Evolutionary conservation across 2,797 vertebrate species (phyloP).

Genomic region (Euphonia xanthogaster): DNA sequence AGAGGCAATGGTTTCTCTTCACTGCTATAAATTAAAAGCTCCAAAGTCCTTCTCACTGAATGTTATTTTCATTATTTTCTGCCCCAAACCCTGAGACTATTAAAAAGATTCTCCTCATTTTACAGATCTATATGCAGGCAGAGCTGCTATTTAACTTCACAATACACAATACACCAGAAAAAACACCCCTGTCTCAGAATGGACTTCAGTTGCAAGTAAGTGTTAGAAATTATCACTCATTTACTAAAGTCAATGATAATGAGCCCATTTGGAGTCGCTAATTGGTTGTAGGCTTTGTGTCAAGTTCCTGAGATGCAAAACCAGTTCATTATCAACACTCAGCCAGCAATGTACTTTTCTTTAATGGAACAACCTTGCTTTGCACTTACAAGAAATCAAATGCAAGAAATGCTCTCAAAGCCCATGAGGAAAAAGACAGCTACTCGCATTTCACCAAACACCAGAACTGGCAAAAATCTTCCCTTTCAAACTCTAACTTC

Average conservation of each 20-base stretch:
- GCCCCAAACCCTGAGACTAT: background rate
- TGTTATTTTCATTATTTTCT: background rate
- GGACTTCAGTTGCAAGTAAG: background rate
- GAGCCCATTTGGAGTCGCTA: background rate
- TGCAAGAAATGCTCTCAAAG: conserved; percentile 1
- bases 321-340: background rate
- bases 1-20: background rate
- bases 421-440: conserved; percentile 3
- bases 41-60: background rate
- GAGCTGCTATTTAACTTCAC: background rate
- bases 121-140: background rate
- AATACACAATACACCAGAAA: background rate
- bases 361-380: background rate
- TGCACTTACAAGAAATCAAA: background rate
- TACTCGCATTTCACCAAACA: conserved; percentile 7
- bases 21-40: background rate
- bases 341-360: background rate
- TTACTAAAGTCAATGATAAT: conserved; percentile 11
- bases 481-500: conserved; percentile 15
- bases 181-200: background rate
- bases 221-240: background rate
- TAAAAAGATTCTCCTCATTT: background rate
- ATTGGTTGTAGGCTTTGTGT: background rate
- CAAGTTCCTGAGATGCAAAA: conserved; percentile 6
- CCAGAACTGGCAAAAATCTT: conserved; percentile 21